A percentile compares a stretch with the other conserved stretches of the same genome.
Conservation (phyloP, 2,888 invertebrate genomes). For the Drosophila helvetica region DNA sequence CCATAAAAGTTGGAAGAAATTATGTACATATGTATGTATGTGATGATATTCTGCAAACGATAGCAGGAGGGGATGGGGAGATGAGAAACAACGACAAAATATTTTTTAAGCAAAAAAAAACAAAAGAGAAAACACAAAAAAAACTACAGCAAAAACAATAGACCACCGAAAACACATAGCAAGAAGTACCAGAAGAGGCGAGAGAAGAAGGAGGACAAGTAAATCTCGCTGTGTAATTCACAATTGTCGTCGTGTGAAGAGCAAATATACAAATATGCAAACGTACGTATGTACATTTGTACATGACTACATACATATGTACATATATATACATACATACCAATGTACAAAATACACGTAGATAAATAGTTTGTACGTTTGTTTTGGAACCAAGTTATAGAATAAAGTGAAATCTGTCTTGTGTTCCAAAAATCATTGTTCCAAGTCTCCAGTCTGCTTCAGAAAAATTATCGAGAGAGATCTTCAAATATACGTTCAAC, state of each 20-base stretch:
- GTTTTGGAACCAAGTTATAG: background rate
- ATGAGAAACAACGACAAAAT: slow-evolving; percentile 4
- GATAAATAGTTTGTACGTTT: no score
- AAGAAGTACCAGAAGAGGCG: background rate
- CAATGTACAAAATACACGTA: no score
- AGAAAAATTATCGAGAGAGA: no score
- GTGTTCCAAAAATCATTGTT: no score
- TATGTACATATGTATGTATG: slow-evolving; percentile 9
- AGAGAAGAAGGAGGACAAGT: background rate
- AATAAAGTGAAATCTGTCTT: no score
- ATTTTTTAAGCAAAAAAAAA: background rate
- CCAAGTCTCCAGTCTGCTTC: no score
- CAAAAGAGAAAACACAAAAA: slow-evolving; percentile 7
- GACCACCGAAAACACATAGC: slow-evolving; percentile 9
- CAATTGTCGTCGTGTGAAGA: slow-evolving; percentile 68
- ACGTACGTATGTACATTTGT: slow-evolving; percentile 20
- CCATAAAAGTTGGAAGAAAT: slow-evolving; percentile 18
- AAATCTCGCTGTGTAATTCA: slow-evolving; percentile 56
- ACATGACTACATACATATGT: slow-evolving; percentile 12
- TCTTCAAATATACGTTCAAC: no score
- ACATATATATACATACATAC: slow-evolving; percentile 8
- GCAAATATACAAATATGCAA: slow-evolving; percentile 52
- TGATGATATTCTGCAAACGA: no score
- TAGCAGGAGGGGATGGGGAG: no score
- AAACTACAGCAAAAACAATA: slow-evolving; percentile 22